Evolutionary conservation across 2,113 vertebrate genomes (phyloP), one percentile per base, ranked within the genome.

Genomic region (Scalopus aquaticus): DNA sequence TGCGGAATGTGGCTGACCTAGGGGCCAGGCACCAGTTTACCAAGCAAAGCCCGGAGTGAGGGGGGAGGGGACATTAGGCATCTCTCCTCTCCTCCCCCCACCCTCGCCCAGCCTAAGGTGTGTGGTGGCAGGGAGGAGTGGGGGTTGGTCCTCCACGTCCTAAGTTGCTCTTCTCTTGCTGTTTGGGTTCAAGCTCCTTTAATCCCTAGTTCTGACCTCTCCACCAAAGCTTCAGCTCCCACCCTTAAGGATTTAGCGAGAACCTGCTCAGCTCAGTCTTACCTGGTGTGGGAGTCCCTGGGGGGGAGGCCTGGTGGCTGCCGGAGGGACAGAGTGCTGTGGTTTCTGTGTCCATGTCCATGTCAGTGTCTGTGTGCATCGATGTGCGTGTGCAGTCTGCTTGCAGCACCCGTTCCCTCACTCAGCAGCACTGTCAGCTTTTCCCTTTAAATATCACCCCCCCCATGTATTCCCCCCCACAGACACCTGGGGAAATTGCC

Each of bases 261-360:
- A 88, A 94, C 70, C 93, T 91, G 82, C 77, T 76, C 79, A 44
- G 77, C 26, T 95, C 69, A 81, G 81, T 42, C 97, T 97, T 91
- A 97, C 96, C 97, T 97, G 94, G 87, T 58, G 87, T 96, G 92
- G 95, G 95, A 3, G 91, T 97, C 92, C 80, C 95, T 62, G 95
- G 79, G 0, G 95, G 95, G 88, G 95, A 97, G 89, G 89, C 80
- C 95, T 30, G 90, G 79, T 16, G 82, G 76, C 90, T 87, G 90
- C 93, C 78, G 12, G 95, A 88, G 97, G 97, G 96, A 96, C 97
- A 97, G 91, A 97, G 97, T 74, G 97, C 97, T 46, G 96, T 92
- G 77, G 97, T 98, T 97, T 97, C 97, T 95, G 96, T 97, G 93
- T 96, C 91, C 67, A 26, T 95, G 97, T 98, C 98, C 97, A 97